These are phyloP conservation scores for Pheosia tremula DNA, from an alignment of 2,888 invertebrate genomes.

Conservation along the genomic window DNA sequence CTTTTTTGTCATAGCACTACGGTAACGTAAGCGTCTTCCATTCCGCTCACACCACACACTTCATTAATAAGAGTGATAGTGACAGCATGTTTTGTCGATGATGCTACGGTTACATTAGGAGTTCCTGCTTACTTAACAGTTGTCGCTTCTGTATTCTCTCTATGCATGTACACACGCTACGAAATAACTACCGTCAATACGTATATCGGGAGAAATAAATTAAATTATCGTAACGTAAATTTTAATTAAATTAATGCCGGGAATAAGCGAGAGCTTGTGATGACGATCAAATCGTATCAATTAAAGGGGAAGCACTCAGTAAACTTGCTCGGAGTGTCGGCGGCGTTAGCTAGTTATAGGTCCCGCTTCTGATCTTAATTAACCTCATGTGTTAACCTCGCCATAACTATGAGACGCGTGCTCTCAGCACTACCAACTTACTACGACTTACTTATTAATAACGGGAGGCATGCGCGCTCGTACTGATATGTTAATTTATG, in stretches of 20 bases:
- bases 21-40: too few species aligned
- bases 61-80: too few species aligned
- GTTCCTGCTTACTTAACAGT: slow-evolving; percentile 37
- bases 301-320: slow-evolving; percentile 70
- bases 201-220: slow-evolving; percentile 48
- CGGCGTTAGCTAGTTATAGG: slow-evolving; percentile 72
- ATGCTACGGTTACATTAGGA: too few species aligned
- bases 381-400: slow-evolving; percentile 80
- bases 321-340: slow-evolving; percentile 64
- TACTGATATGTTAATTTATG: slow-evolving; percentile 71
- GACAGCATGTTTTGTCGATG: too few species aligned
- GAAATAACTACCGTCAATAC: slow-evolving; percentile 38
- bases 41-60: too few species aligned
- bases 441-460: slow-evolving; percentile 68
- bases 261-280: slow-evolving; percentile 63
- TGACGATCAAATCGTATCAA: slow-evolving; percentile 79
- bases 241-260: slow-evolving; percentile 63
- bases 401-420: slow-evolving; percentile 69
- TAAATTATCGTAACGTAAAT: slow-evolving; percentile 51
- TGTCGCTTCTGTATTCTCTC: slow-evolving; percentile 59
- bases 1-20: too few species aligned
- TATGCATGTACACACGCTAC: slow-evolving; percentile 21
- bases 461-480: slow-evolving; percentile 56
- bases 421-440: slow-evolving; percentile 58
- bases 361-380: slow-evolving; percentile 78